phyloP scores from a whole-genome alignment of 2,113 vertebrate genomes.

The Pituophis catenifer region DNA sequence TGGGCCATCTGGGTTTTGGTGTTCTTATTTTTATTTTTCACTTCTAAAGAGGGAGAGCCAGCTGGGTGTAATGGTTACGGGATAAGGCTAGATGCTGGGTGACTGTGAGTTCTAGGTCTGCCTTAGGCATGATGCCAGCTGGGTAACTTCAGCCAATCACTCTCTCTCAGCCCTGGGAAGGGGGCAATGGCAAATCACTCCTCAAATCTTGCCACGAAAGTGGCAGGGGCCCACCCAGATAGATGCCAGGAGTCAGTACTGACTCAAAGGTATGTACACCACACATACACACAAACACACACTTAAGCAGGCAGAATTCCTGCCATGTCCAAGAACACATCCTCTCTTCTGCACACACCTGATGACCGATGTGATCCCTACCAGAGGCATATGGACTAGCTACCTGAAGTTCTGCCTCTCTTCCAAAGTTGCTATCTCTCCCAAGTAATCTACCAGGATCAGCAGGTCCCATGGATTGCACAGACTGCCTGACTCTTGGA shows the following conservation, averaged over 20 bases:
- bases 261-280: not conserved
- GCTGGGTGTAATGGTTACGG: not conserved
- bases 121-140: not conserved
- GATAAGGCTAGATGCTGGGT: not conserved
- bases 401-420: not conserved
- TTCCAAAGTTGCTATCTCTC: not conserved
- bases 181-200: not conserved
- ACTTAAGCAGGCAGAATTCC: not conserved
- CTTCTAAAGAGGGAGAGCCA: not conserved
- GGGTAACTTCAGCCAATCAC: not conserved
- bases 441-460: not conserved
- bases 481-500: too few relatives aligned
- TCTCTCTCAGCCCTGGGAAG: not conserved
- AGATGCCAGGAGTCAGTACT: not conserved
- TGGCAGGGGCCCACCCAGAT: not conserved
- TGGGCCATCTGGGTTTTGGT: not conserved
- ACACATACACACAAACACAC: too few relatives aligned
- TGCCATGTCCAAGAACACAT: too few relatives aligned
- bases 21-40: too few relatives aligned
- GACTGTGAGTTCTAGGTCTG: not conserved
- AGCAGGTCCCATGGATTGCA: too few relatives aligned
- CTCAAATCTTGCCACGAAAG: not conserved
- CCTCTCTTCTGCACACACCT: not conserved
- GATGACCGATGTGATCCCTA: not conserved
- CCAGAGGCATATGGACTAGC: too few relatives aligned